Evolutionary conservation across 2,113 vertebrate genomes (phyloP).

Genomic region (Mus pahari): DNA sequence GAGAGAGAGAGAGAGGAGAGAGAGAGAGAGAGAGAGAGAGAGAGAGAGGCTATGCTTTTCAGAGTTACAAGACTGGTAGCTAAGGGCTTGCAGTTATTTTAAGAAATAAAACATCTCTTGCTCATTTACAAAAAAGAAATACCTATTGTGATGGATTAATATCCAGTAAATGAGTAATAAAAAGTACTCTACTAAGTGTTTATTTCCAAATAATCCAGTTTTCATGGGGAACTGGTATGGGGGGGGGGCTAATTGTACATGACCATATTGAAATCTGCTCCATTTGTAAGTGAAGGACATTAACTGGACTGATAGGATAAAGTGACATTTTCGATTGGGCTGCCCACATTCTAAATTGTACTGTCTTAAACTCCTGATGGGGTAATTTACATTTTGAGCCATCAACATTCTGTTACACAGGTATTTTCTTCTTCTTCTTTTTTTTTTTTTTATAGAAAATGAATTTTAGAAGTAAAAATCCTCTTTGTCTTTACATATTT

Average conservation of each 20-base stretch:
- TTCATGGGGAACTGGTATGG: neutral
- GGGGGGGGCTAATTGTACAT: neutral
- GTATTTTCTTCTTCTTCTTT: slow-evolving; percentile 20
- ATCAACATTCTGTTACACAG: neutral
- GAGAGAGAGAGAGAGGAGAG: too few species aligned
- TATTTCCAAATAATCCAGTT: slow-evolving; percentile 29
- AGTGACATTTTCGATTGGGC: neutral
- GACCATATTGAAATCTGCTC: slow-evolving; percentile 18
- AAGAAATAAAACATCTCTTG: neutral
- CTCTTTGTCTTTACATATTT: slow-evolving; percentile 15
- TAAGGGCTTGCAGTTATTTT: neutral
- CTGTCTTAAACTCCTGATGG: slow-evolving; percentile 29
- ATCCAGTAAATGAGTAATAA: neutral
- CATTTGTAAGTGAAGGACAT: neutral
- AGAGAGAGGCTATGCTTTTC: neutral
- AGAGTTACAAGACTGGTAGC: neutral
- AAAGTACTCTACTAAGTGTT: neutral
- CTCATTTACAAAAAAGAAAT: neutral
- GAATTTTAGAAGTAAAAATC: slow-evolving; percentile 11
- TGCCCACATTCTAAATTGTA: slow-evolving; percentile 50
- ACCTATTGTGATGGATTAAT: neutral
- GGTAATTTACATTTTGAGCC: slow-evolving; percentile 31
- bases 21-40: too few species aligned
- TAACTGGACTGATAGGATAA: neutral
- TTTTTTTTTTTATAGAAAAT: slow-evolving; percentile 61